Percentiles rank a stretch among this genome's conserved stretches.
Evolutionary conservation across 2,113 vertebrate species (phyloP).

Genomic region (Oryzias woworae): DNA sequence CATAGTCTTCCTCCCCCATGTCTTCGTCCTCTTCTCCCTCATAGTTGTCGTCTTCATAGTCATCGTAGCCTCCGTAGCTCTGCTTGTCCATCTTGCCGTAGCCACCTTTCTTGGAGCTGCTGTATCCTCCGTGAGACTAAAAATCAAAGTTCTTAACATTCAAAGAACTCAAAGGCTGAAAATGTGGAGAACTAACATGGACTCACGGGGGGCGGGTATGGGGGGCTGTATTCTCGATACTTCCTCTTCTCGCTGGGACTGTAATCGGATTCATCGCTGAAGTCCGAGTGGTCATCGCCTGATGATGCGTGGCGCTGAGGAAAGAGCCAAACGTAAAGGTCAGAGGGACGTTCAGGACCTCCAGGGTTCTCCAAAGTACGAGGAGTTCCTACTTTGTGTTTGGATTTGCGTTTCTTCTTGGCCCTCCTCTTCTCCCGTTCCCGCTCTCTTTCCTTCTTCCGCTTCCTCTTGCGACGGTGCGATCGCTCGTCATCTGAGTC

Average conservation of each 20-base stretch:
- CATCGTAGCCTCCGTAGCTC: slow-evolving; percentile 83
- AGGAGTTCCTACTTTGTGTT: slow-evolving; percentile 83
- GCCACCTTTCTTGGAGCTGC: slow-evolving; percentile 81
- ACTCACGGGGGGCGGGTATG: slow-evolving; percentile 81
- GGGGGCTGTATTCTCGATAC: slow-evolving; percentile 91
- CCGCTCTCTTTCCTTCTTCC: slow-evolving; percentile 89
- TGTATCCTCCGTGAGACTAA: slow-evolving; percentile 85
- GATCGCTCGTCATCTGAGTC: slow-evolving; percentile 85
- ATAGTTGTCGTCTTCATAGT: slow-evolving; percentile 86
- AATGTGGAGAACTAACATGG: neutral
- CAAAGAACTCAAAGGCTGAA: neutral
- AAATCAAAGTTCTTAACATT: neutral
- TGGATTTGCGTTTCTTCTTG: slow-evolving; percentile 91
- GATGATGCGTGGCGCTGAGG: slow-evolving; percentile 90
- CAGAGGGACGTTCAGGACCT: neutral
- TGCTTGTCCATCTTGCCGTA: slow-evolving; percentile 92
- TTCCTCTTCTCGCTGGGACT: slow-evolving; percentile 92
- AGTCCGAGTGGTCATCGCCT: slow-evolving; percentile 92
- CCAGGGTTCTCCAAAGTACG: neutral
- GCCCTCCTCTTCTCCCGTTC: slow-evolving; percentile 86
- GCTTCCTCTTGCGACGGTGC: slow-evolving; percentile 86
- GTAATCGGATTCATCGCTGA: slow-evolving; percentile 92
- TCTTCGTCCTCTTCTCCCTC: slow-evolving; percentile 90
- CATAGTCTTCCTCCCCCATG: slow-evolving; percentile 85
- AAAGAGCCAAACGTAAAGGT: neutral